Base-by-base conservation (phyloP, 1,140 invertebrate species). In the Drosophila willistoni region DNA sequence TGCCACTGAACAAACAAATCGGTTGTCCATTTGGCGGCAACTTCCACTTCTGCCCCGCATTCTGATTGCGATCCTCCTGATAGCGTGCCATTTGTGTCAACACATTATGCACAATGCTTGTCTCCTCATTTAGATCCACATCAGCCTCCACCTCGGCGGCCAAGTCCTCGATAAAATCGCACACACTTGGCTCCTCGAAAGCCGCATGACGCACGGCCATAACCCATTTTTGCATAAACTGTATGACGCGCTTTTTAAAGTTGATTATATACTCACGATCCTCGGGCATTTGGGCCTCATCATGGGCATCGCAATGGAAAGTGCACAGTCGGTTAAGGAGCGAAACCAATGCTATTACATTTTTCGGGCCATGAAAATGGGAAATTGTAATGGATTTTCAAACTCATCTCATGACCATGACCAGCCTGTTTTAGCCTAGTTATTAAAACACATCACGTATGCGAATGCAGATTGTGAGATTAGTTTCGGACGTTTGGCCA, bases 191-290 rank as follows among this genome's bases (percentile, higher is more conserved):
- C 84, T 97, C 96, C 77, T 96, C 95, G 81, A 96, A 96, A 56
- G 97, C 96, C 0, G 95, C 95, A 75, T 96, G 94, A 2, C 95
- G 93, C 13, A 96, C 94, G 7, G 96, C 94, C 39, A 93, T 94
- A 9, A 95, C 94, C 97, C 97, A 98, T 77, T 95, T 93, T 77
- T 96, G 94, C 34, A 97, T 94, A 93, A 97, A 97, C 72, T 96
- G 94, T 29, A 97, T 94, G 0, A 97, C 96, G 73, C 96, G 93
- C 81, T 95, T 93, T 92, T 96, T 97, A 79, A 95, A 95, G 57
- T 95, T 94, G 64, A 96, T 86, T 14, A 96, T 93, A 90, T 96
- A 96, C 73, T 97, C 96, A 64, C 94, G 92, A 79, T 96, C 96
- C 87, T 96, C 91, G 54, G 90, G 90, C 10, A 81, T 92, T 62